Percentiles rank a stretch among this genome's conserved stretches.
Evolutionary conservation across 2,888 invertebrate genomes (phyloP).

Genomic region (Drosophila paranaensis): DNA sequence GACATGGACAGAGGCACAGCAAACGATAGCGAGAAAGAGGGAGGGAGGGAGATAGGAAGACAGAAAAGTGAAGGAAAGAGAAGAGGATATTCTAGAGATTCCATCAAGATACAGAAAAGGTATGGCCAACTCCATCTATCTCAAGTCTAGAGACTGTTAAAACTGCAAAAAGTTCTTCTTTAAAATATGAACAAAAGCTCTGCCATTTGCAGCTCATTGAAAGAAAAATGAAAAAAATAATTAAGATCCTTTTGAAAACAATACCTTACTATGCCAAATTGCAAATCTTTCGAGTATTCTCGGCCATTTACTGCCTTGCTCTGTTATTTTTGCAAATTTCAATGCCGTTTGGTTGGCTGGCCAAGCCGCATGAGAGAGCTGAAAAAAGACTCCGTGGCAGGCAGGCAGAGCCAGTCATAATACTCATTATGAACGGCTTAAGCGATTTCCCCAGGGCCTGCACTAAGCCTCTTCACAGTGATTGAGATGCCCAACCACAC

Average conservation of each 20-base stretch:
- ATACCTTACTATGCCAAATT: background rate
- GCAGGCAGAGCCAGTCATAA: constrained; percentile 59
- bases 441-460: constrained; percentile 83
- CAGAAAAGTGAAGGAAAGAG: too few species aligned
- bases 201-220: background rate
- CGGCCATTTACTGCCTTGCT: constrained; percentile 22
- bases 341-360: constrained; percentile 19
- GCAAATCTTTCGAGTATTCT: background rate
- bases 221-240: background rate
- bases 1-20: too few species aligned
- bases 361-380: background rate
- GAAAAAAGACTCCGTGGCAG: constrained; percentile 4
- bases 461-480: constrained; percentile 79
- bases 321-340: constrained; percentile 36
- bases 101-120: too few species aligned
- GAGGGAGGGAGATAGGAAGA: too few species aligned
- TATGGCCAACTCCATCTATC: background rate
- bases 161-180: background rate
- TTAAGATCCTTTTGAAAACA: background rate
- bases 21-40: too few species aligned
- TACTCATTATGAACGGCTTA: constrained; percentile 85
- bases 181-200: background rate
- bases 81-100: too few species aligned
- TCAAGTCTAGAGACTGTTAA: background rate
- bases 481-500: constrained; percentile 53